Conservation (phyloP, 1,140 invertebrate genomes). For the Lepidurus apus region DNA sequence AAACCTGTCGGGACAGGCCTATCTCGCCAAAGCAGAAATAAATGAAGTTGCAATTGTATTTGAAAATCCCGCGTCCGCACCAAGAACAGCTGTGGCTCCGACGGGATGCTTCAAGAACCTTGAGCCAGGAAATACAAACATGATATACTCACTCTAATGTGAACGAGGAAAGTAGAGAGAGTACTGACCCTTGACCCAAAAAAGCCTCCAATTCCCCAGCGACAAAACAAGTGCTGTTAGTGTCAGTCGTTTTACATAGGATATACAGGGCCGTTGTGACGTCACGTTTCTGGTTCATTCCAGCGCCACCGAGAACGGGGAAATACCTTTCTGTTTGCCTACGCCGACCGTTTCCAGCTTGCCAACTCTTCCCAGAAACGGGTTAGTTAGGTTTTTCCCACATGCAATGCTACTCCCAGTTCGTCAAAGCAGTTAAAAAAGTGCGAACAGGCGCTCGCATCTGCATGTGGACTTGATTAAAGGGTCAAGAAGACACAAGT, state of each 20-base stretch:
- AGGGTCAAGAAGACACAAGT: background rate
- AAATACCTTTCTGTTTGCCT: constrained; percentile 14
- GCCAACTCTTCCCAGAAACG: background rate
- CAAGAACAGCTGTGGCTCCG: too few relatives aligned
- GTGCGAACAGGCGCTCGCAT: background rate
- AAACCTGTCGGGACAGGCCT: background rate
- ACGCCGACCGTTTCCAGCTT: background rate
- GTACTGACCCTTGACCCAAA: too few relatives aligned
- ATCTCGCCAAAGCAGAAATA: background rate
- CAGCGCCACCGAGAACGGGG: background rate
- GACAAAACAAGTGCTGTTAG: background rate
- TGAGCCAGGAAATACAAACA: too few relatives aligned
- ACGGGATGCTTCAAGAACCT: too few relatives aligned
- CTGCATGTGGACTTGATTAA: background rate
- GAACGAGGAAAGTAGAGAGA: too few relatives aligned
- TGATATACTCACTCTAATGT: too few relatives aligned
- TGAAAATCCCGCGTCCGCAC: too few relatives aligned
- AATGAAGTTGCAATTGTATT: background rate
- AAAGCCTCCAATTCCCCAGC: background rate
- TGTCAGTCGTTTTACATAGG: background rate
- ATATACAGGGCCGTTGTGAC: background rate
- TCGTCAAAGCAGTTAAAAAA: background rate
- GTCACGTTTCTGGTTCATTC: background rate
- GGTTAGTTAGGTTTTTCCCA: constrained; percentile 12
- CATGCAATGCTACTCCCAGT: background rate